Conservation (phyloP, 2,113 vertebrate species). For the Cricetomys ansorgei region DNA sequence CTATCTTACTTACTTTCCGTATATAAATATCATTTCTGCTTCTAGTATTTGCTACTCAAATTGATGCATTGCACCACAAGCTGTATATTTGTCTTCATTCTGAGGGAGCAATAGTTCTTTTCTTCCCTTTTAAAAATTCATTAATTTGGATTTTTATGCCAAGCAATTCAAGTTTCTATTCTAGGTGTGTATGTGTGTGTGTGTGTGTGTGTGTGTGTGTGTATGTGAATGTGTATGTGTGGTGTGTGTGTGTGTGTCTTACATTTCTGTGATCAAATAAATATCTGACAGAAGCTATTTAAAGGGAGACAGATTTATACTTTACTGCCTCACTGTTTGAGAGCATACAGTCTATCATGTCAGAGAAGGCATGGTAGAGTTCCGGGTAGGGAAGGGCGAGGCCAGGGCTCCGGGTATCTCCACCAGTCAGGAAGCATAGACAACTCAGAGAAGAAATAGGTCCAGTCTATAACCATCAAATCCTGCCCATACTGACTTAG, state of each 20-base stretch:
- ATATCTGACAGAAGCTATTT: background rate
- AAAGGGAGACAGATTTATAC: background rate
- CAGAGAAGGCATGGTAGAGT: background rate
- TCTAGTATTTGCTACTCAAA: constrained; percentile 70
- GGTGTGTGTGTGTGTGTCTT: too few relatives aligned
- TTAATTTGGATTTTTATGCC: constrained; percentile 69
- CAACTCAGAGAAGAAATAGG: background rate
- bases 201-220: too few relatives aligned
- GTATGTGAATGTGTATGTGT: too few relatives aligned
- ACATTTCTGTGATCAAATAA: background rate
- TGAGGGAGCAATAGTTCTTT: constrained; percentile 59
- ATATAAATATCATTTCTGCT: constrained; percentile 62
- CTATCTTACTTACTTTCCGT: background rate
- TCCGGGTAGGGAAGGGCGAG: background rate
- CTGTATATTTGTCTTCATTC: constrained; percentile 75
- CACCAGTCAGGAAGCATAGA: background rate
- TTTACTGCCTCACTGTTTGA: background rate
- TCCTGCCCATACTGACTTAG: too few relatives aligned
- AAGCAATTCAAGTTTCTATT: constrained; percentile 65
- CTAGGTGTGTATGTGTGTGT: too few relatives aligned
- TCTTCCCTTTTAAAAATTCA: constrained; percentile 58
- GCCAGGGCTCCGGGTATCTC: background rate
- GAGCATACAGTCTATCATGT: background rate
- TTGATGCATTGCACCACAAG: constrained; percentile 62
- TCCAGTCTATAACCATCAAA: background rate